Evolutionary conservation across 2,888 invertebrate genomes (phyloP), one percentile per base, ranked within the genome.

Genomic region (Eupithecia inturbata): DNA sequence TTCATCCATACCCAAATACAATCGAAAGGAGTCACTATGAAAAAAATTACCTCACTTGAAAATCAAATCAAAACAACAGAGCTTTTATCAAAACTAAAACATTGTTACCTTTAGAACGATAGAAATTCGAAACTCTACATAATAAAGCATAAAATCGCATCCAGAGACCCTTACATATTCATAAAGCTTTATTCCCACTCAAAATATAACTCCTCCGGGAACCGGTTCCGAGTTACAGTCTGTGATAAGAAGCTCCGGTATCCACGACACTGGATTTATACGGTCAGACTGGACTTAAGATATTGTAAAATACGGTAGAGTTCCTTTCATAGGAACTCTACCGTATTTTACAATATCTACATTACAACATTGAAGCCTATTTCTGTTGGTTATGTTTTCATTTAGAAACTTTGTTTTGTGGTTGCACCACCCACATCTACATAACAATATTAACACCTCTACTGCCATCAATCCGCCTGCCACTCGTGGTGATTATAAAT

Each of bases 171-270:
- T 64, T 36, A n/a, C 33, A 39, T 39, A 64, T 64, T 36, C 64
- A 64, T 64, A 64, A 36, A 64, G 36, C 64, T 64, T 64, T 36
- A 36, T 64, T 64, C 64, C n/a, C n/a, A n/a, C n/a, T 64, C 33
- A 64, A 36, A 64, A 36, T 36, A 64, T 36, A 36, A 36, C n/a
- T 64, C 64, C 64, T 64, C 3, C n/a, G 64, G 33, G 64, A n/a
- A 64, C 22, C 31, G 36, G 36, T 64, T 22, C 36, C 64, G n/a
- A 62, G 64, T 64, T 22, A 64, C 64, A 19, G 64, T 36, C 33
- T 31, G 31, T 31, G 62, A 62, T 62, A 36, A 64, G 31, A 36
- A 31, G 64, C n/a, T n/a, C 64, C 64, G 64, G 36, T 64, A 64
- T 36, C 64, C 36, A 36, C 64, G 36, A 36, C n/a, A 31, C 64